Base-by-base conservation (phyloP, 2,888 invertebrate species). In the Philereme transversata region DNA sequence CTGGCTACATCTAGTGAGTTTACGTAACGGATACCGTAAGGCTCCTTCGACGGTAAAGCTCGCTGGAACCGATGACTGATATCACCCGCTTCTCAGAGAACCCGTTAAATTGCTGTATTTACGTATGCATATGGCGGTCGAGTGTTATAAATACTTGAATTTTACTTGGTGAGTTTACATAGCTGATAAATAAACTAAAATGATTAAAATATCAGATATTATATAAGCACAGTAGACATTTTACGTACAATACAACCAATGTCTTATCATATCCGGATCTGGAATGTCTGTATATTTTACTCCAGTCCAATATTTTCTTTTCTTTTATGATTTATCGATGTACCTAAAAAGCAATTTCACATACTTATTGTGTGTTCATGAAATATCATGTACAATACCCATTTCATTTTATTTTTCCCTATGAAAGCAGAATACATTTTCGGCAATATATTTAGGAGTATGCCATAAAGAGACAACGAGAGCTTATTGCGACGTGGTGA, bases 401-500 rank as follows among this genome's bases (percentile, higher is more conserved):
- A 22, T 43, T 34, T 51, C 33, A 3, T n/a, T 50, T 50, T 50
- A 22, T 50, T 50, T 51, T 43, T 40, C 10, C 36, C 6, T 22
- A 22, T 40, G 22, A 47, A 48, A 40, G 40, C 8, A 22, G 22
- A 49, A 51, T 8, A 51, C 6, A 34, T 34, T 34, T 34, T n/a
- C n/a, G 38, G 8, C 4, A 50, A 11, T 22, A 40, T 11, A 50
- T 50, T 40, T 5, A n/a, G 5, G 9, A 43, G 33, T 41, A 5
- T 10, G 5, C 5, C 10, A 11, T 44, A 62, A 48, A 51, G 11
- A 53, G 45, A 46, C 55, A 57, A 64, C 49, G 56, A 49, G 45
- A 52, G 43, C 35, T 58, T 43, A 51, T 68, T 61, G 70, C 75
- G 73, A 73, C 72, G 76, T 70, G 74, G 68, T 69, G 68, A 57